These are phyloP conservation scores for Chirona hameri DNA, from an alignment of 2,888 invertebrate genomes.

Conservation along the genomic window DNA sequence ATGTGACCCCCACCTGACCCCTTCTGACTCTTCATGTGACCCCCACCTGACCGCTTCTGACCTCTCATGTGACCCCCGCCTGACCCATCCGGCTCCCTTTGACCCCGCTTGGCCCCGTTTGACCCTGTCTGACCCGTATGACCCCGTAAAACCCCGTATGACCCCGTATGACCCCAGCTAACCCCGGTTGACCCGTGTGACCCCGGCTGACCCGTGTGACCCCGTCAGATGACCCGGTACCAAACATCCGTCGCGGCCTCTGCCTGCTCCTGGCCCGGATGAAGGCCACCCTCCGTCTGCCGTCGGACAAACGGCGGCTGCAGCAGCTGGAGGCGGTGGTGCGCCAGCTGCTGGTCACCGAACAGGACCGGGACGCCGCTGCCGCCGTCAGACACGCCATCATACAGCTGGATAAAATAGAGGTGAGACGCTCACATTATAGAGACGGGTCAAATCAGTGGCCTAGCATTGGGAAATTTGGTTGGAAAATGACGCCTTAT, in stretches of 20 bases:
- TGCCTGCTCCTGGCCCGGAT: slow-evolving; percentile 58
- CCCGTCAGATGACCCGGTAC: slow-evolving; percentile 54
- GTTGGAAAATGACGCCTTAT: too few species aligned
- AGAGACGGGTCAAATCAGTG: too few species aligned
- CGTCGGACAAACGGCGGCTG: slow-evolving; percentile 54
- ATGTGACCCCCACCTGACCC: neutral
- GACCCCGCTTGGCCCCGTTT: neutral
- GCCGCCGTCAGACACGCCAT: slow-evolving; percentile 50
- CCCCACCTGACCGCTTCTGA: neutral
- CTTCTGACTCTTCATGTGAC: neutral
- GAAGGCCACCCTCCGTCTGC: slow-evolving; percentile 56
- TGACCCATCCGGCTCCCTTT: neutral
- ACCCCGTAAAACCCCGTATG: neutral
- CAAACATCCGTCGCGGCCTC: slow-evolving; percentile 59
- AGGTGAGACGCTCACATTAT: slow-evolving; percentile 30
- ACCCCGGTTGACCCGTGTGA: neutral
- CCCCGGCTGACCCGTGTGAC: neutral
- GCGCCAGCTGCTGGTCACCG: slow-evolving; percentile 55
- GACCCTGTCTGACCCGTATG: neutral
- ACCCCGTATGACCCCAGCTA: neutral
- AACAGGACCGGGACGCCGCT: slow-evolving; percentile 60
- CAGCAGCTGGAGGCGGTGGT: slow-evolving; percentile 57
- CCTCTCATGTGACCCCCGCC: too few species aligned
- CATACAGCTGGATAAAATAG: slow-evolving; percentile 45
- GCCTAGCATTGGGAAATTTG: too few species aligned